phyloP scores from a whole-genome alignment of 2,797 vertebrate species.

The Chaenodraco wilsoni region DNA sequence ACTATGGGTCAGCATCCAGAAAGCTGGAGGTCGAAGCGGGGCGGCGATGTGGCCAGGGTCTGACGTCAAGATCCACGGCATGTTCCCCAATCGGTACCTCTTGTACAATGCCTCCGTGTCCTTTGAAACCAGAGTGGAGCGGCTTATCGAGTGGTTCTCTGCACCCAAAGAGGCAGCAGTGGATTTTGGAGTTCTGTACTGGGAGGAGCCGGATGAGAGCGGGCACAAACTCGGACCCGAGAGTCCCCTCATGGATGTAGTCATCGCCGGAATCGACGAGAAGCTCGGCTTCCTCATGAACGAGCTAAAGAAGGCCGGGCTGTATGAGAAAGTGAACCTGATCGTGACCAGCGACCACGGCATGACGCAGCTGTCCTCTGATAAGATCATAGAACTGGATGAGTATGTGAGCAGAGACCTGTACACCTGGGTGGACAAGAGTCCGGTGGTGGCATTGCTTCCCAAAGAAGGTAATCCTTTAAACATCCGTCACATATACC shows the following conservation, averaged over 20 bases:
- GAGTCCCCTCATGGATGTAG: constrained; percentile 83
- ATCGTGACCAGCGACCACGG: constrained; percentile 95
- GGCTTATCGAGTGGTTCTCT: constrained; percentile 90
- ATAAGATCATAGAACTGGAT: constrained; percentile 90
- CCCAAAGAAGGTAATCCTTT: constrained; percentile 87
- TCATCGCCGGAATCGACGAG: constrained; percentile 87
- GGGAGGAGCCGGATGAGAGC: constrained; percentile 92
- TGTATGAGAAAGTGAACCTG: constrained; percentile 88
- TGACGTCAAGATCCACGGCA: constrained; percentile 88
- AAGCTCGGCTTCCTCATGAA: constrained; percentile 90
- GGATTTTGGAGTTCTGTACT: constrained; percentile 91
- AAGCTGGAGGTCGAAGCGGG: constrained; percentile 85
- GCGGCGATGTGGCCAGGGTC: constrained; percentile 95
- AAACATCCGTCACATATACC: neutral
- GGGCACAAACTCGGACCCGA: constrained; percentile 90
- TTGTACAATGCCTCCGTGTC: constrained; percentile 87
- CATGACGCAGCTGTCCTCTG: constrained; percentile 88
- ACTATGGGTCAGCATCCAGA: constrained; percentile 91
- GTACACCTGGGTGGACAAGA: constrained; percentile 89
- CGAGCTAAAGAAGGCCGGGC: constrained; percentile 83
- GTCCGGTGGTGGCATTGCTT: constrained; percentile 89
- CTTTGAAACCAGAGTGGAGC: constrained; percentile 88
- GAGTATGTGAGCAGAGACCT: constrained; percentile 86
- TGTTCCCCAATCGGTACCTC: constrained; percentile 85
- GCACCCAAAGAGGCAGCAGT: constrained; percentile 83